Evolutionary conservation across 2,113 vertebrate genomes (phyloP).

Genomic region (Trogon surrucura): DNA sequence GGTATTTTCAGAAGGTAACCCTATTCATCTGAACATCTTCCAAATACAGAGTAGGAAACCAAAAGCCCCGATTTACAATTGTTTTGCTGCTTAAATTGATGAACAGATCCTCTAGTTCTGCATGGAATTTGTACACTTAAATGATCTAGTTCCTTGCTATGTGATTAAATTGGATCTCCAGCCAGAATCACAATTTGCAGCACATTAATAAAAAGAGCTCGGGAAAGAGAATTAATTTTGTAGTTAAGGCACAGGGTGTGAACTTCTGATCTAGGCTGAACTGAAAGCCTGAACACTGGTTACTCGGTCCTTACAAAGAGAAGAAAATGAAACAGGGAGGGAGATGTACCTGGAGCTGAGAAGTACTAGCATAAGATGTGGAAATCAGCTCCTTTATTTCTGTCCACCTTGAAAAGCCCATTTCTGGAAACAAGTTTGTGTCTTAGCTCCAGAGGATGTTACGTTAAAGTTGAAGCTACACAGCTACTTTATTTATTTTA

Average conservation of each 20-base stretch:
- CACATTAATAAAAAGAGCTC: too few species aligned
- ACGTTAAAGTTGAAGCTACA: not conserved
- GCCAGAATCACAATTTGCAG: not conserved
- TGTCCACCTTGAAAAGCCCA: not conserved
- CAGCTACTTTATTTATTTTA: not conserved
- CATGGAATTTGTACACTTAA: not conserved
- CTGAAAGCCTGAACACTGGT: not conserved
- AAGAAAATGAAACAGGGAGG: not conserved
- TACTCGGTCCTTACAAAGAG: not conserved
- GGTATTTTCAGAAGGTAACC: not conserved
- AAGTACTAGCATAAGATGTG: not conserved
- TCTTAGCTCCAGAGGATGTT: not conserved
- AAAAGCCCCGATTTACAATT: not conserved
- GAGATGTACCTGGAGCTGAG: too few species aligned
- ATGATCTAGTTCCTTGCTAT: not conserved
- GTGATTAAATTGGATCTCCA: not conserved
- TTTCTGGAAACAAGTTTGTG: not conserved
- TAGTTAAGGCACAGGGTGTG: not conserved
- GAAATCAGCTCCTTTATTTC: not conserved
- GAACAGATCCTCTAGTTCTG: not conserved
- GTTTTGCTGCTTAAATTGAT: not conserved
- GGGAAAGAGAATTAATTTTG: not conserved
- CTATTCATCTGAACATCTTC: not conserved
- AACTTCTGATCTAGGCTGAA: not conserved
- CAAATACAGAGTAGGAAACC: not conserved